Evolutionary conservation across 2,888 invertebrate genomes (phyloP).

Genomic region (Monochamus alternatus): DNA sequence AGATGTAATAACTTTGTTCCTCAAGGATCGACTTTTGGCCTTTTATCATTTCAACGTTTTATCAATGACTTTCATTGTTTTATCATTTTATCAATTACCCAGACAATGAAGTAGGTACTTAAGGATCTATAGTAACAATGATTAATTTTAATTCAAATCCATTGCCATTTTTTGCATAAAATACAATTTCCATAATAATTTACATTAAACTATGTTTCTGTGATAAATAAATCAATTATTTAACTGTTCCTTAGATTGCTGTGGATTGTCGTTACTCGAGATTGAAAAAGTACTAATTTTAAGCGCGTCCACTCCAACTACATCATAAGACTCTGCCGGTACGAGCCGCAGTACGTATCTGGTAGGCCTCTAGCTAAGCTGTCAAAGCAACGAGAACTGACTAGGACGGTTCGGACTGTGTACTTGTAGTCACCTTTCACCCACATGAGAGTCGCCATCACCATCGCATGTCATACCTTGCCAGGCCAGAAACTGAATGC

Average conservation of each 20-base stretch:
- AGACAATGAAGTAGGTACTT: no score
- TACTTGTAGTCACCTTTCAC: slow-evolving; percentile 65
- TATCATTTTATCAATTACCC: no score
- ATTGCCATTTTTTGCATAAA: no score
- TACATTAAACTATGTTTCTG: no score
- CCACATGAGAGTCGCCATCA: slow-evolving; percentile 62
- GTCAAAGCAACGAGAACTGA: slow-evolving; percentile 49
- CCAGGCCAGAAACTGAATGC: slow-evolving; percentile 43
- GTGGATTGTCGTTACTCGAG: neutral
- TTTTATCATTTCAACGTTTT: no score
- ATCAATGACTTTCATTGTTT: no score
- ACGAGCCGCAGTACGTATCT: slow-evolving; percentile 4
- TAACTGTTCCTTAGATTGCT: no score
- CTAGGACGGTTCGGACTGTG: slow-evolving; percentile 55
- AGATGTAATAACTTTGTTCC: no score
- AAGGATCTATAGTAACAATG: neutral
- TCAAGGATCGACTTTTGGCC: no score
- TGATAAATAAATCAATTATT: no score
- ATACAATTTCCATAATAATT: no score
- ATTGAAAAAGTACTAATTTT: slow-evolving; percentile 6
- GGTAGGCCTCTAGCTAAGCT: slow-evolving; percentile 30
- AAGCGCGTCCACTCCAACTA: neutral
- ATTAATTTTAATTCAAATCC: no score
- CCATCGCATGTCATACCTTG: slow-evolving; percentile 61
- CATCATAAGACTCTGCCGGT: slow-evolving; percentile 1